Conservation (phyloP, 2,113 vertebrate genomes). For the Ammodytes dubius region DNA sequence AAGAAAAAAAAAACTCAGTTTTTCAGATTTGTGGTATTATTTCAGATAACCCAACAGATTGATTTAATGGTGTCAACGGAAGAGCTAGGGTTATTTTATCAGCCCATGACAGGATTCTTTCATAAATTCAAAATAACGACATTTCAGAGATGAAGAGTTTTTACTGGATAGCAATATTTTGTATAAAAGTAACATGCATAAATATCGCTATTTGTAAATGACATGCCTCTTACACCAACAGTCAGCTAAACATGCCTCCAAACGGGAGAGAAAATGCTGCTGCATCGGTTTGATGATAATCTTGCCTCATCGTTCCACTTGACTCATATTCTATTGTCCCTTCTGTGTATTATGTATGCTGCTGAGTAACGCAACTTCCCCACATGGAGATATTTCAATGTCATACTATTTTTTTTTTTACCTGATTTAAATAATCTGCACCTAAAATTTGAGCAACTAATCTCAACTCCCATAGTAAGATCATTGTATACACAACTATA, state of each 20-base stretch:
- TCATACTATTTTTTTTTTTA: not conserved
- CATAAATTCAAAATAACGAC: not conserved
- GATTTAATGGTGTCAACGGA: not conserved
- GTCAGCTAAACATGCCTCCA: conserved; percentile 5
- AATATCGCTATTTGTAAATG: not conserved
- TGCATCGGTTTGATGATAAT: conserved; percentile 19
- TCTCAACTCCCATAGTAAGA: not conserved
- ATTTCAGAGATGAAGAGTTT: not conserved
- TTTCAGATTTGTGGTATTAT: not conserved
- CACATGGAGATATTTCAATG: conserved; percentile 5
- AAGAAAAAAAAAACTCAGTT: not conserved
- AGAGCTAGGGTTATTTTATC: no score
- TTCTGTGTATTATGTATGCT: conserved; percentile 1
- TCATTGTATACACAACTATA: not conserved
- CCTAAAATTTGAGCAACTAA: not conserved
- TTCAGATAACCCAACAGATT: not conserved
- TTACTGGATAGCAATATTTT: not conserved
- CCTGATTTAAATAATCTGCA: not conserved
- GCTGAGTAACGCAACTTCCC: conserved; percentile 3
- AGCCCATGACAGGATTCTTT: no score
- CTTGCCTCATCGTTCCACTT: conserved; percentile 31
- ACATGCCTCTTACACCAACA: conserved; percentile 13
- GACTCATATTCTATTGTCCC: conserved; percentile 24
- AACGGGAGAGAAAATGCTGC: not conserved
- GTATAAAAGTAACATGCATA: not conserved